A percentile compares a stretch with the other conserved stretches of the same genome.
Evolutionary conservation across 2,113 vertebrate species (phyloP).

Genomic region (Hippotragus niger): DNA sequence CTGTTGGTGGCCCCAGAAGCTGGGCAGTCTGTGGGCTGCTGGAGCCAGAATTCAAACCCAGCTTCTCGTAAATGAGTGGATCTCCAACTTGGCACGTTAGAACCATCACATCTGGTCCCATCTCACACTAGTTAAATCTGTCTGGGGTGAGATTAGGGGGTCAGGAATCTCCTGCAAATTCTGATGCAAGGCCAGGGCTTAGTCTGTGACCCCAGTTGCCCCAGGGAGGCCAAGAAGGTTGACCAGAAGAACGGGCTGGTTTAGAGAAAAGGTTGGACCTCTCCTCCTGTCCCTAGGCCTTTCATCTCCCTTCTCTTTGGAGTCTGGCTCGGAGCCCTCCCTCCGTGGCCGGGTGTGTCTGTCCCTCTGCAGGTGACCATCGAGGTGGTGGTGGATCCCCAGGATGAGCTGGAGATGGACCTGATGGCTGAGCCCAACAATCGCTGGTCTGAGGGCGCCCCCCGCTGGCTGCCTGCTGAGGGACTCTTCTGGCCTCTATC

Average conservation of each 20-base stretch:
- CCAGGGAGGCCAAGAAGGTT: neutral
- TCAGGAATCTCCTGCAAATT: neutral
- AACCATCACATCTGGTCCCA: neutral
- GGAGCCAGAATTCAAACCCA: neutral
- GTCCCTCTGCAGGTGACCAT: slow-evolving; percentile 87
- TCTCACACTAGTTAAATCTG: neutral
- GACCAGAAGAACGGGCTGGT: neutral
- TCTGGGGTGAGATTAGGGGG: neutral
- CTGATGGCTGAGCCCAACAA: slow-evolving; percentile 85
- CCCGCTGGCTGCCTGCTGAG: slow-evolving; percentile 87
- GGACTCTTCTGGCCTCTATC: slow-evolving; percentile 93
- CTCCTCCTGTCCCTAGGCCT: neutral
- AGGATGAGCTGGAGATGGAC: slow-evolving; percentile 91
- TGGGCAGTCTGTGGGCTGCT: neutral
- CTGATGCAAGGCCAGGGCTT: too few relatives aligned
- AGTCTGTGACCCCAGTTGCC: neutral
- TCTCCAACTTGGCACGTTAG: neutral
- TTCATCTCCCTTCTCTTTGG: neutral
- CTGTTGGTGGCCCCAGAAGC: neutral
- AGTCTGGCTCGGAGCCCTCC: neutral
- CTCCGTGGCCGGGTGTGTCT: neutral
- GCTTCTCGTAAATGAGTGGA: neutral
- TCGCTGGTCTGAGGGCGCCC: slow-evolving; percentile 85
- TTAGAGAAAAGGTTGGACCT: neutral
- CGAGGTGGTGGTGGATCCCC: slow-evolving; percentile 90